A percentile compares a stretch with the other conserved stretches of the same genome.
Conservation (phyloP, 2,113 vertebrate genomes). For the Chionis minor region DNA sequence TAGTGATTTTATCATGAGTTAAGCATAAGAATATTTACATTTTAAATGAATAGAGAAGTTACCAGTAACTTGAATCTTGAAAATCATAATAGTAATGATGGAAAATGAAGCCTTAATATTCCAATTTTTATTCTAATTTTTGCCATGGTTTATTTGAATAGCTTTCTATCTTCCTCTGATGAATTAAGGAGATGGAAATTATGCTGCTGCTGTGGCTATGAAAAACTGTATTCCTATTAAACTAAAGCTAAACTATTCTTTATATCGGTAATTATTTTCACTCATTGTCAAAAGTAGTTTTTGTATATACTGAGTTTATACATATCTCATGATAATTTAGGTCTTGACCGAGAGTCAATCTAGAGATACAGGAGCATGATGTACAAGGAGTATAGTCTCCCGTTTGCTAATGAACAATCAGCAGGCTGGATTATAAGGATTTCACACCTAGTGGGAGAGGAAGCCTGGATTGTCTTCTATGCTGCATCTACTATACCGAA, state of each 20-base stretch:
- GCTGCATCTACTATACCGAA: neutral
- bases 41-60: neutral
- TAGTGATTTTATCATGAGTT: neutral
- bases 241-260: neutral
- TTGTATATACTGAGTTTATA: neutral
- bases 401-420: neutral
- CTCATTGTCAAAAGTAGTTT: neutral
- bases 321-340: neutral
- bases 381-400: neutral
- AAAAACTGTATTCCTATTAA: neutral
- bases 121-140: neutral
- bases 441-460: fast-evolving
- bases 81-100: neutral
- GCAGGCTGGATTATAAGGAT: neutral
- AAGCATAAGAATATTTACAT: neutral
- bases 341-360: neutral
- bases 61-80: neutral
- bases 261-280: neutral
- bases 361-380: neutral
- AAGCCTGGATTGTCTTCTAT: neutral
- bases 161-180: neutral
- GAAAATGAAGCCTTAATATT: neutral
- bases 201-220: neutral
- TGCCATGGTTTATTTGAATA: neutral
- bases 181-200: neutral